Evolutionary conservation across 2,888 invertebrate genomes (phyloP).

Genomic region (Drosophila niveifrons): DNA sequence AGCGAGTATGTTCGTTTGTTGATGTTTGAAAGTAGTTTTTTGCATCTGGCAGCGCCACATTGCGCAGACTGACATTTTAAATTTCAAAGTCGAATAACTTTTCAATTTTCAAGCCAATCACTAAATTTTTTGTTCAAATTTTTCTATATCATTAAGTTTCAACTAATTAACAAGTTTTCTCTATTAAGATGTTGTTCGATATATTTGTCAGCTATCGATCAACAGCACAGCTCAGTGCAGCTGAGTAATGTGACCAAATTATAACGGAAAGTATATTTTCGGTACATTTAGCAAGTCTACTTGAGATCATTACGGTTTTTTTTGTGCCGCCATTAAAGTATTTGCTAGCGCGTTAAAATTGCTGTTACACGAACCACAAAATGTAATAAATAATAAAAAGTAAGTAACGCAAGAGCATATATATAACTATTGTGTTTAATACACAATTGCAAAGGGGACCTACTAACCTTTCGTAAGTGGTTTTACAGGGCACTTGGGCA

Average conservation of each 20-base stretch:
- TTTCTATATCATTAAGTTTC: too few species aligned
- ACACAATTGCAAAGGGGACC: conserved; percentile 4
- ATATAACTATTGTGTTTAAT: conserved; percentile 11
- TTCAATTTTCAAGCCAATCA: too few species aligned
- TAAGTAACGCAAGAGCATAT: conserved; percentile 13
- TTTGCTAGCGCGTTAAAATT: not conserved
- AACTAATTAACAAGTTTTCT: too few species aligned
- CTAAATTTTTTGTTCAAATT: too few species aligned
- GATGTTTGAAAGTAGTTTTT: too few species aligned
- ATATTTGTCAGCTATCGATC: not conserved
- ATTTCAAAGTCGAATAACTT: too few species aligned
- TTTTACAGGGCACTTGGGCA: conserved; percentile 26
- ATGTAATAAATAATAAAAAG: conserved; percentile 14
- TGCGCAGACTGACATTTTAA: too few species aligned
- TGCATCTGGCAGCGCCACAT: too few species aligned
- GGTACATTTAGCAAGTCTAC: not conserved
- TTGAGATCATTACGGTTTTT: not conserved
- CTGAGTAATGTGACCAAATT: not conserved
- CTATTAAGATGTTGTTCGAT: not conserved
- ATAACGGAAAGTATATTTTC: not conserved
- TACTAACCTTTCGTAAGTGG: conserved; percentile 19
- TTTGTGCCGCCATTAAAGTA: not conserved
- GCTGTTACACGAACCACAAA: not conserved
- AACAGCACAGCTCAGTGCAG: not conserved
- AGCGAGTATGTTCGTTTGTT: too few species aligned